Base-by-base conservation (phyloP, 2,113 vertebrate species). In the Leucopternis melanops region DNA sequence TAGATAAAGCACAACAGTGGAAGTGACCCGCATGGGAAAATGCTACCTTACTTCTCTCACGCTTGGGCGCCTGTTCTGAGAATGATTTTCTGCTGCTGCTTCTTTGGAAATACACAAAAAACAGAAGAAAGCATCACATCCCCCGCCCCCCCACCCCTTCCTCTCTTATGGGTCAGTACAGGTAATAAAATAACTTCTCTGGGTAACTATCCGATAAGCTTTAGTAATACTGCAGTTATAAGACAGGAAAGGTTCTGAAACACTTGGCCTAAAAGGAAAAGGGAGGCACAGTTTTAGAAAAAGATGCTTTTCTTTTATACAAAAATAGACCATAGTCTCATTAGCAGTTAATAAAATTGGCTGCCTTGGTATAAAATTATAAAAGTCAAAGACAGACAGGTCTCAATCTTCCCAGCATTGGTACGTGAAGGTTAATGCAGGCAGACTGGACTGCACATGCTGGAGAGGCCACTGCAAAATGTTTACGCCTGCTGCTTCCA, bases 311-410 rank as follows among this genome's bases (percentile, higher is more conserved):
- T 90, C 85, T 88, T 90, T 77, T 86, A 80, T 98, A 98, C 77
- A 98, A 98, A 98, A 98, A 98, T 98, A 98, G 96, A 98, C 86
- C 91, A 58, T 2, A 86, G 97, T 96, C 97, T 97, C 91, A 61
- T 93, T 42, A 90, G 97, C 84, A 69, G 86, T 95, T 90, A 94
- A 94, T 63, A 95, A 97, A 97, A 87, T 54, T 74, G 96, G 95
- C 97, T 86, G 88, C 94, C 97, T 95, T 4, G 90, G 63, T 97
- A 98, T 81, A 97, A 97, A 98, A 96, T 91, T 93, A 97, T 77
- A 96, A 98, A 98, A 98, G 96, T 92, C 93, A 62, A 78, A 61
- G 65, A 47, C 84, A 67, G 93, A 50, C 57, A 40, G 86, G 88
- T 84, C 86, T 96, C 34, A 7, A 34, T 36, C 85, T 83, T 40